These are phyloP conservation scores for Syrrhaptes paradoxus DNA, from an alignment of 2,113 vertebrate genomes.

Conservation along the genomic window DNA sequence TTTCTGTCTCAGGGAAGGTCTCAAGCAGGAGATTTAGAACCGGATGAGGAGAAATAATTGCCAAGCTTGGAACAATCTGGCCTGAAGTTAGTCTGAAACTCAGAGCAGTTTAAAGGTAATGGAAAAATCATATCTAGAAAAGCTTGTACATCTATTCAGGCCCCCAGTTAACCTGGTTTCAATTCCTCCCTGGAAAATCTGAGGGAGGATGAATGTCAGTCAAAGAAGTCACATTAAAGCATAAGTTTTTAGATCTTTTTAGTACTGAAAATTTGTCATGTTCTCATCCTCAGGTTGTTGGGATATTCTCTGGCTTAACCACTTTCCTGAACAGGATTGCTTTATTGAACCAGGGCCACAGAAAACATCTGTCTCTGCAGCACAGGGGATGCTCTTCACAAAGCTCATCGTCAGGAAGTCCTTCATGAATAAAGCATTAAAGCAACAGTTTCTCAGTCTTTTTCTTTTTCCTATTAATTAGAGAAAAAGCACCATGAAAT, in stretches of 20 bases:
- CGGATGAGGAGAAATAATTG: neutral
- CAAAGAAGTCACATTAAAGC: slow-evolving; percentile 40
- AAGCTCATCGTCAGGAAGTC: neutral
- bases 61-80: neutral
- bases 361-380: slow-evolving; percentile 41
- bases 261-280: slow-evolving; percentile 22
- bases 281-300: slow-evolving; percentile 36
- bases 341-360: slow-evolving; percentile 50
- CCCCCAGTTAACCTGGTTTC: neutral
- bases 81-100: neutral
- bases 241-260: neutral
- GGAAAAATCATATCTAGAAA: slow-evolving; percentile 22
- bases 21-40: neutral
- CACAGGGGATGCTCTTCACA: slow-evolving; percentile 18
- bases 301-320: slow-evolving; percentile 27
- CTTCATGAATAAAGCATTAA: slow-evolving; percentile 27
- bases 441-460: neutral
- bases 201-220: slow-evolving; percentile 8
- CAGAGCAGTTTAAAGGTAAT: neutral
- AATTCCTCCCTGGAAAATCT: slow-evolving; percentile 18
- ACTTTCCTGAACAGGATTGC: slow-evolving; percentile 15
- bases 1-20: neutral
- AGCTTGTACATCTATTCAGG: neutral
- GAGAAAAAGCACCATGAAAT: neutral
- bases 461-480: neutral